A percentile compares a stretch with the other conserved stretches of the same genome.
phyloP scores from a whole-genome alignment of 2,113 vertebrate species.

The Archilochus colubris region DNA sequence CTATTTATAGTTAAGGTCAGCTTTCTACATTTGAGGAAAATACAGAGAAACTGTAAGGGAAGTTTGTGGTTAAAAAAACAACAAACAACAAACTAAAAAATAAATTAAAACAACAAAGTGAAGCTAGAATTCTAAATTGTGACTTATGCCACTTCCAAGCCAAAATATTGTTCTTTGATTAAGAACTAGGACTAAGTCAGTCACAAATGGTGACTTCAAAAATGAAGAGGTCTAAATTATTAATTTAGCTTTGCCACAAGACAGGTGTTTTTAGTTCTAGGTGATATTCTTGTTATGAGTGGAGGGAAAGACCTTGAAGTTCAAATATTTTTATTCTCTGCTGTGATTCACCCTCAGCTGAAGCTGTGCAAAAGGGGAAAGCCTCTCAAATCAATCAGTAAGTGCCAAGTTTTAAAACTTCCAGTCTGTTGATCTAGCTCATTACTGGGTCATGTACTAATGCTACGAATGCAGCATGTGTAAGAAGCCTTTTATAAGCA shows the following conservation, averaged over 20 bases:
- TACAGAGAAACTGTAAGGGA: background rate
- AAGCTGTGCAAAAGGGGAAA: background rate
- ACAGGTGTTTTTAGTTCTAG: background rate
- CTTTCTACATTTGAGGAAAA: background rate
- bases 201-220: background rate
- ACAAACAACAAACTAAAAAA: background rate
- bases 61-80: background rate
- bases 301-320: background rate
- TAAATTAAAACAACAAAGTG: background rate
- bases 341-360: constrained; percentile 2
- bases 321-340: constrained; percentile 2
- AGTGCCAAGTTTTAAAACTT: background rate
- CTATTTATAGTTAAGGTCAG: background rate
- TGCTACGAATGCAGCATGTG: background rate
- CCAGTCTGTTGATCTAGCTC: background rate
- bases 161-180: background rate
- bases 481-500: constrained; percentile 17
- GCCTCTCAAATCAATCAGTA: background rate
- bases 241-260: background rate
- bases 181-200: background rate
- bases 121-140: background rate
- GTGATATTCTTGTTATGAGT: background rate
- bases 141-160: background rate
- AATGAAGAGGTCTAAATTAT: background rate
- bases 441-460: constrained; percentile 11